Evolutionary conservation across 2,888 invertebrate genomes (phyloP).

Genomic region (Oxyscelio sp.): DNA sequence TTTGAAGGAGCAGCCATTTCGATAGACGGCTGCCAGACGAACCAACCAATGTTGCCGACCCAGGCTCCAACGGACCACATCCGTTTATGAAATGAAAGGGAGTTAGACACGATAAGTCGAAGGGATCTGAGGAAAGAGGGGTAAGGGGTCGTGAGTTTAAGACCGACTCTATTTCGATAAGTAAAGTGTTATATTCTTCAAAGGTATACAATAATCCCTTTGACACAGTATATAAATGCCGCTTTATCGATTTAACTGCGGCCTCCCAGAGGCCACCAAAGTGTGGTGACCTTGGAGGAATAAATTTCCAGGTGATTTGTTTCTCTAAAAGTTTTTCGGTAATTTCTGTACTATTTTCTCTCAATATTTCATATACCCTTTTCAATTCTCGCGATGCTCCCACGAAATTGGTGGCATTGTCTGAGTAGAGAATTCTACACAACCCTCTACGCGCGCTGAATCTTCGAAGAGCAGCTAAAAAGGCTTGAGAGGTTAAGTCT

Average conservation of each 20-base stretch:
- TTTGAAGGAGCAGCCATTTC: no score
- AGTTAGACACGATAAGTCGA: slow-evolving; percentile 72
- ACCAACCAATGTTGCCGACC: no score
- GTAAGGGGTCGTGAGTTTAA: slow-evolving; percentile 17
- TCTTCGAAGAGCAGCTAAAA: slow-evolving; percentile 50
- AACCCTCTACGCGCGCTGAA: slow-evolving; percentile 56
- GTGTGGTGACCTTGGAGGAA: slow-evolving; percentile 32
- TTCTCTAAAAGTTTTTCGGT: not conserved
- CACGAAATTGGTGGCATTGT: slow-evolving; percentile 39
- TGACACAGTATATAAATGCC: slow-evolving; percentile 44
- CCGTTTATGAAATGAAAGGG: no score
- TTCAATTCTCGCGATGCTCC: slow-evolving; percentile 48
- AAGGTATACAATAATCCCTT: slow-evolving; percentile 38
- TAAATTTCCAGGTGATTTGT: slow-evolving; percentile 56
- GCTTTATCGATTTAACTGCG: slow-evolving; percentile 77
- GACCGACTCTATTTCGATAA: slow-evolving; percentile 71
- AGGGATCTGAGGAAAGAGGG: slow-evolving; percentile 46
- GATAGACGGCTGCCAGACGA: no score
- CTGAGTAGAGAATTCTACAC: slow-evolving; percentile 46
- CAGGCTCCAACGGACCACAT: no score
- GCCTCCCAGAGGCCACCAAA: not conserved
- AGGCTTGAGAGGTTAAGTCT: slow-evolving; percentile 3
- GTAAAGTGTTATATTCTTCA: slow-evolving; percentile 74
- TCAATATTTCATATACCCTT: slow-evolving; percentile 54
- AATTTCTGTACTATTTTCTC: not conserved